Base-by-base conservation (phyloP, 2,797 vertebrate species). In the Forpus xanthops region DNA sequence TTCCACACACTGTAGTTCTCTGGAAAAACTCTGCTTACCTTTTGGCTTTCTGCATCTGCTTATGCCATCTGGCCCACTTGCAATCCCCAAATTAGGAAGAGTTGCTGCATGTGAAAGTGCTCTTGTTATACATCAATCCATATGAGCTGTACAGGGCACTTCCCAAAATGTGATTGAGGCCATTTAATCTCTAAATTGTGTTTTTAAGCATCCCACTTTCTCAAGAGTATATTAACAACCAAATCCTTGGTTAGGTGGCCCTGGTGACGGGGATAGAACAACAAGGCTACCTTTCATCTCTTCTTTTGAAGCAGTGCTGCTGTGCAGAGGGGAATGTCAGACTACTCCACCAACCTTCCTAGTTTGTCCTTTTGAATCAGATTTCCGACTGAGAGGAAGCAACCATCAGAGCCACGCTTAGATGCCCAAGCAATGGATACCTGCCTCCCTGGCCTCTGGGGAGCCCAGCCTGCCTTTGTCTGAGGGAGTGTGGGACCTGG, bases 401-500 rank as follows among this genome's bases (percentile, higher is more conserved):
- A 50, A 25, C 14, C 7, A 45, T 6, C 64, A 80, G 62, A 80
- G 87, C 16, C 0, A 0, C 39, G 50, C 52, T 75, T 39, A 73
- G 45, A 25, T 70, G n/a, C 41, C 28, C 3, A 7, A 47, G 28
- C 0, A 0, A 18, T 52, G 47, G 72, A 53, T 66, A 10, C 39
- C 25, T 30, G 37, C 79, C 41, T 90, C 45, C 24, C 33, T 0
- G 1, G 53, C 44, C 42, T 21, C 67, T 5, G 4, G 71, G 44
- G 44, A 82, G 23, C 9, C 45, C 61, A 65, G 10, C 18, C 30
- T 71, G 23, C 25, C 13, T 41, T 75, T 2, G 1, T 41, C 42
- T 27, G 52, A 83, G n/a, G 72, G 28, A 31, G 17, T 0, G 0
- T 35, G 19, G 11, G 5, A 3, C 18, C 17, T 1, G 2, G 33